A percentile compares a stretch with the other conserved stretches of the same genome.
Evolutionary conservation across 2,113 vertebrate genomes (phyloP).

Genomic region (Apus apus): DNA sequence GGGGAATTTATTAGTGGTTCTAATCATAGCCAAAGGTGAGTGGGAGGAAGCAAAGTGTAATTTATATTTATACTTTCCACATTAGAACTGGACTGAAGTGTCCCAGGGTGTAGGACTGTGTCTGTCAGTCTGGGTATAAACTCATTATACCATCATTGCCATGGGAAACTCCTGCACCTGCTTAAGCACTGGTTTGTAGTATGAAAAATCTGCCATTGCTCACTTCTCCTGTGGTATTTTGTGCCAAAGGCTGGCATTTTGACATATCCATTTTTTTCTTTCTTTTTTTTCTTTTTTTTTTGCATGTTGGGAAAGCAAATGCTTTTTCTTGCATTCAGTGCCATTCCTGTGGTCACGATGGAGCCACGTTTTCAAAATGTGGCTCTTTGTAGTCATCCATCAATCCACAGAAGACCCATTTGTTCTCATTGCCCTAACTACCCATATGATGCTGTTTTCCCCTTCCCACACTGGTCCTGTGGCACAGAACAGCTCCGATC

Average conservation of each 20-base stretch:
- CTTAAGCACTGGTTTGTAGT: background rate
- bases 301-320: background rate
- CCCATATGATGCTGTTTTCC: background rate
- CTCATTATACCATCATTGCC: background rate
- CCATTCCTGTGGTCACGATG: background rate
- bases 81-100: background rate
- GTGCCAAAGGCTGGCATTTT: conserved; percentile 6
- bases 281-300: background rate
- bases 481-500: background rate
- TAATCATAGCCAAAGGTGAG: background rate
- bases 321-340: background rate
- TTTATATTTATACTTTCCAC: background rate
- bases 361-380: background rate
- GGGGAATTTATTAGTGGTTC: background rate
- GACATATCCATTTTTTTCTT: background rate
- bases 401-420: background rate
- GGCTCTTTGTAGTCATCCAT: background rate
- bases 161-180: background rate
- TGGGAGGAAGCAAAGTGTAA: background rate
- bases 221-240: background rate
- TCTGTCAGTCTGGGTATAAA: background rate
- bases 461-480: background rate
- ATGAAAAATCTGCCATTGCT: background rate
- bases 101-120: background rate
- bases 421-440: background rate